Evolutionary conservation across 1,140 invertebrate species (phyloP).

Genomic region (Halictus rubicundus): DNA sequence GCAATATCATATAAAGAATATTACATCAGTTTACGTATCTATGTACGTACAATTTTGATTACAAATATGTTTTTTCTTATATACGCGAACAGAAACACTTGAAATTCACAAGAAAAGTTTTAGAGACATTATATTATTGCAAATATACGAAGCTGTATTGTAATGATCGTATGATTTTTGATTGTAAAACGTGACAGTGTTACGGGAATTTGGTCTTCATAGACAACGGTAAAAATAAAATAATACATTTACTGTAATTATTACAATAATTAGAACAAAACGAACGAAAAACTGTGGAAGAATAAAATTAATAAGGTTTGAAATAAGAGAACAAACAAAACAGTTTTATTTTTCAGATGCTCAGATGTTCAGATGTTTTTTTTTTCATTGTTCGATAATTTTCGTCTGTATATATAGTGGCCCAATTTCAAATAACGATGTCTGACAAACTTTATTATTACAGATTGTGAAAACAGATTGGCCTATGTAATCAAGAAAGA

Average conservation of each 20-base stretch:
- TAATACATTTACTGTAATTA: conserved; percentile 1
- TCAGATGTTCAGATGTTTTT: too few relatives aligned
- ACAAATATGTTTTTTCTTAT: not conserved
- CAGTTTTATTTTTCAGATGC: conserved; percentile 11
- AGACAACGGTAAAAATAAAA: conserved; percentile 12
- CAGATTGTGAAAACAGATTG: conserved; percentile 9
- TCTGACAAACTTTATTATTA: conserved; percentile 18
- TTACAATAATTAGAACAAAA: not conserved
- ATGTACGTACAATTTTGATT: not conserved
- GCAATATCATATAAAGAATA: conserved; percentile 31
- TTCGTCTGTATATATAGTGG: not conserved
- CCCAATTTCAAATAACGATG: conserved; percentile 24
- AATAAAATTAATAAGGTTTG: not conserved
- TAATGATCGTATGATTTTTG: not conserved
- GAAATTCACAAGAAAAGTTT: not conserved
- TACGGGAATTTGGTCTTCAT: not conserved
- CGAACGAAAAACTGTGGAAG: not conserved
- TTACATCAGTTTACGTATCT: not conserved
- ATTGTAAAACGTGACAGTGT: not conserved
- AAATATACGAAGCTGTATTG: not conserved
- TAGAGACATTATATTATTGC: not conserved
- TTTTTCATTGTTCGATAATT: conserved; percentile 29
- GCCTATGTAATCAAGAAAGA: conserved; percentile 2
- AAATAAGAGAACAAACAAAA: not conserved
- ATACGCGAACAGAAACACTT: not conserved